Conservation (phyloP, 1,140 invertebrate species). For the Platorchestia sp. region DNA sequence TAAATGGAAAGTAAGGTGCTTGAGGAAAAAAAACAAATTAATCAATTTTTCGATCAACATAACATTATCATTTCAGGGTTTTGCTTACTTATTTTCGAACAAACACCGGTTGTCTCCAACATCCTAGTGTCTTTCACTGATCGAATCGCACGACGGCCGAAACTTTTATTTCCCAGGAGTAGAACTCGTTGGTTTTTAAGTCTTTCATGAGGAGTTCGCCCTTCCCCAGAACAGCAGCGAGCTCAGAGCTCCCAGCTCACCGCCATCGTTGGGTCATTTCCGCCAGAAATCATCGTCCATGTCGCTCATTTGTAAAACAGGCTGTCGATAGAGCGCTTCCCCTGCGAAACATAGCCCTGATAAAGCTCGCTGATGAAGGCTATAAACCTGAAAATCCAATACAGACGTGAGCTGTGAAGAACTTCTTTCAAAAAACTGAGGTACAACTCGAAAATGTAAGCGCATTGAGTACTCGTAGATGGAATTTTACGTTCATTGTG, state of each 20-base stretch:
- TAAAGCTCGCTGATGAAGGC: constrained; percentile 1
- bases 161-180: not conserved
- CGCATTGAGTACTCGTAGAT: not conserved
- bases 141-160: not conserved
- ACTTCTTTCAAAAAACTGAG: not conserved
- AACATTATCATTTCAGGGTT: too few relatives aligned
- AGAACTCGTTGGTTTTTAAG: not conserved
- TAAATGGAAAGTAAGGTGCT: too few relatives aligned
- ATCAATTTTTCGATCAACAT: too few relatives aligned
- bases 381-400: not conserved
- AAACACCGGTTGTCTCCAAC: not conserved
- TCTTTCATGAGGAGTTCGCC: not conserved
- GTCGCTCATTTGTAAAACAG: constrained; percentile 38
- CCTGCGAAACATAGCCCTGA: not conserved
- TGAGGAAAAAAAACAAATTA: too few relatives aligned
- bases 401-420: not conserved
- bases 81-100: too few relatives aligned
- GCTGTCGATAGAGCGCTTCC: constrained; percentile 17
- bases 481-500: not conserved
- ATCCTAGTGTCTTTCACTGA: not conserved
- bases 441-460: not conserved
- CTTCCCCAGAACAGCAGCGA: not conserved
- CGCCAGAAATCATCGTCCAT: constrained; percentile 12
- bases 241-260: not conserved
- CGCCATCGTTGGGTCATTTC: not conserved